Evolutionary conservation across 2,888 invertebrate genomes (phyloP).

Genomic region (Rhogogaster chlorosoma): DNA sequence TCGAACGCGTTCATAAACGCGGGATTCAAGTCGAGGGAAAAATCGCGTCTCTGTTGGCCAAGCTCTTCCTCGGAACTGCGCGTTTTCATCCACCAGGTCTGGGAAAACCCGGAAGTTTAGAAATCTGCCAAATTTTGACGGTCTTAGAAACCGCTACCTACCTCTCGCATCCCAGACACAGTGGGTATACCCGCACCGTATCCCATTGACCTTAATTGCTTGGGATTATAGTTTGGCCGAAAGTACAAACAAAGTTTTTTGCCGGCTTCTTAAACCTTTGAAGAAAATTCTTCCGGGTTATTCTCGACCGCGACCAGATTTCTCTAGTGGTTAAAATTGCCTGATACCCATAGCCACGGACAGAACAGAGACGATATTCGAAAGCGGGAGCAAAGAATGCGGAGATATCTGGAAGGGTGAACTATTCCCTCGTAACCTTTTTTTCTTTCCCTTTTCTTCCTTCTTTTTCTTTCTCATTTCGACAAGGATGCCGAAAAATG

Average conservation of each 20-base stretch:
- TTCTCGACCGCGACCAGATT: slow-evolving; percentile 38
- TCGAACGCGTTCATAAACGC: background rate
- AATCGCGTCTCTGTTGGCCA: background rate
- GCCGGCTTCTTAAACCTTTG: slow-evolving; percentile 16
- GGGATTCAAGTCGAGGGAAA: background rate
- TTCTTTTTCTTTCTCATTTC: background rate
- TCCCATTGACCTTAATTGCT: slow-evolving; percentile 46
- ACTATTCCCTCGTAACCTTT: background rate
- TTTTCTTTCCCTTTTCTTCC: background rate
- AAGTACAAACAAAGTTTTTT: slow-evolving; percentile 33
- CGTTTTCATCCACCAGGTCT: slow-evolving; percentile 18
- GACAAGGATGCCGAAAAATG: slow-evolving; percentile 4
- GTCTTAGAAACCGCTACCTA: background rate
- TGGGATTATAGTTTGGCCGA: slow-evolving; percentile 31
- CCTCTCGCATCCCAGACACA: background rate
- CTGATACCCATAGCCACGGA: background rate
- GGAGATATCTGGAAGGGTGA: slow-evolving; percentile 10
- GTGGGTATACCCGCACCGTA: background rate
- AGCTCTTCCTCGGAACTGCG: slow-evolving; percentile 36
- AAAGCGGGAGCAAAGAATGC: slow-evolving; percentile 37
- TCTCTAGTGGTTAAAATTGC: slow-evolving; percentile 29
- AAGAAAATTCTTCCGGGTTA: slow-evolving; percentile 46
- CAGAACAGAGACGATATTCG: slow-evolving; percentile 7
- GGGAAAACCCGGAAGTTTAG: slow-evolving; percentile 31
- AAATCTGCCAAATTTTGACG: slow-evolving; percentile 22